These are phyloP conservation scores for Drosophila malerkotliana DNA, from an alignment of 1,140 invertebrate species.

Conservation along the genomic window DNA sequence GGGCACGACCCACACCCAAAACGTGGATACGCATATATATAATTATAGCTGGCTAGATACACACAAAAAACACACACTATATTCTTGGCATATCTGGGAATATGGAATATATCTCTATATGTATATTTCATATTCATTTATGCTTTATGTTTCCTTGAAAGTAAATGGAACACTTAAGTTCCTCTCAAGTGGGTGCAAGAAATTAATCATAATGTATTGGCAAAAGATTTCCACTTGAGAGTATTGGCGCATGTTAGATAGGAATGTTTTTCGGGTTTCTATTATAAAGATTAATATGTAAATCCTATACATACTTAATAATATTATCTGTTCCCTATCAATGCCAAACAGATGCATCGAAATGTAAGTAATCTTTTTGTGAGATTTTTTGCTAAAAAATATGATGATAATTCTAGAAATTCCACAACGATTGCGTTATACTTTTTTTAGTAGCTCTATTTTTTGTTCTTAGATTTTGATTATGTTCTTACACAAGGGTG, in stretches of 20 bases:
- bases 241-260: slow-evolving; percentile 9
- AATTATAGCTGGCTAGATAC: slow-evolving; percentile 50
- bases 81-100: slow-evolving; percentile 6
- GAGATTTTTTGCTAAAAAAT: slow-evolving; percentile 27
- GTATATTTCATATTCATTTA: slow-evolving; percentile 1
- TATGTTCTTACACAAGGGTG: background rate
- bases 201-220: slow-evolving; percentile 10
- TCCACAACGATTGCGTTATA: slow-evolving; percentile 24
- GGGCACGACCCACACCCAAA: slow-evolving; percentile 70
- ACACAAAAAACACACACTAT: slow-evolving; percentile 8
- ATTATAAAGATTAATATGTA: slow-evolving; percentile 13
- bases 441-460: slow-evolving; percentile 19
- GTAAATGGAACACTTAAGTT: slow-evolving; percentile 33
- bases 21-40: slow-evolving; percentile 51
- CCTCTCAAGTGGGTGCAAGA: slow-evolving; percentile 36
- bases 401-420: slow-evolving; percentile 42
- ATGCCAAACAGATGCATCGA: slow-evolving; percentile 78
- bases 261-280: slow-evolving; percentile 9
- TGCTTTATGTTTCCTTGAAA: slow-evolving; percentile 36
- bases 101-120: slow-evolving; percentile 4
- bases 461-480: background rate
- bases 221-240: slow-evolving; percentile 32
- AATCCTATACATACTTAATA: slow-evolving; percentile 20
- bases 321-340: slow-evolving; percentile 70
- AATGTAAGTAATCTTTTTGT: slow-evolving; percentile 68